Conservation (phyloP, 2,797 vertebrate species). For the Protonibea diacanthus region DNA sequence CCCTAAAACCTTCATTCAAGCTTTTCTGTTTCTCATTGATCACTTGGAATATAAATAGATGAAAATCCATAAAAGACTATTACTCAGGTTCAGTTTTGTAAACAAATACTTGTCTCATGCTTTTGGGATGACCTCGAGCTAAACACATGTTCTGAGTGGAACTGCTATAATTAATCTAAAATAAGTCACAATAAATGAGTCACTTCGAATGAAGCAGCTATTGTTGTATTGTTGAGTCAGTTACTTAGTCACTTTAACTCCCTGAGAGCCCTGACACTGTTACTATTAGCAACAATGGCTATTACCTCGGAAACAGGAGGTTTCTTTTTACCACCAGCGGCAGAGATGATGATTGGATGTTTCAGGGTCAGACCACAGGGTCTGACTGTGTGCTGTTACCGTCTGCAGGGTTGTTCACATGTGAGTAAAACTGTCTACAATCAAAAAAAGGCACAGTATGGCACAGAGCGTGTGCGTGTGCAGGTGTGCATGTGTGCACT, state of each 20-base stretch:
- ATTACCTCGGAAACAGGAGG: slow-evolving; percentile 43
- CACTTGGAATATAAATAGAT: neutral
- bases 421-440: neutral
- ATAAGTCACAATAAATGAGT: neutral
- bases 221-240: slow-evolving; percentile 32
- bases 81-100: neutral
- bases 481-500: neutral
- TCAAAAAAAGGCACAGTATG: no score
- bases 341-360: slow-evolving; percentile 15
- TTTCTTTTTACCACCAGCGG: slow-evolving; percentile 13
- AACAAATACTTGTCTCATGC: neutral
- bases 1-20: neutral
- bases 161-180: neutral
- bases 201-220: neutral
- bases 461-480: neutral
- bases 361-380: slow-evolving; percentile 4
- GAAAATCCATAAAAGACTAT: neutral
- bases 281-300: slow-evolving; percentile 21
- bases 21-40: neutral
- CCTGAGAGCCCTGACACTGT: slow-evolving; percentile 11
- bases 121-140: neutral
- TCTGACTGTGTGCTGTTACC: neutral
- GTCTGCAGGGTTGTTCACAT: neutral
- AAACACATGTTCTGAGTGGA: neutral
- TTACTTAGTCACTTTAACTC: slow-evolving; percentile 17